These are phyloP conservation scores for Apotomis turbidana DNA, from an alignment of 2,888 invertebrate species.

Conservation along the genomic window DNA sequence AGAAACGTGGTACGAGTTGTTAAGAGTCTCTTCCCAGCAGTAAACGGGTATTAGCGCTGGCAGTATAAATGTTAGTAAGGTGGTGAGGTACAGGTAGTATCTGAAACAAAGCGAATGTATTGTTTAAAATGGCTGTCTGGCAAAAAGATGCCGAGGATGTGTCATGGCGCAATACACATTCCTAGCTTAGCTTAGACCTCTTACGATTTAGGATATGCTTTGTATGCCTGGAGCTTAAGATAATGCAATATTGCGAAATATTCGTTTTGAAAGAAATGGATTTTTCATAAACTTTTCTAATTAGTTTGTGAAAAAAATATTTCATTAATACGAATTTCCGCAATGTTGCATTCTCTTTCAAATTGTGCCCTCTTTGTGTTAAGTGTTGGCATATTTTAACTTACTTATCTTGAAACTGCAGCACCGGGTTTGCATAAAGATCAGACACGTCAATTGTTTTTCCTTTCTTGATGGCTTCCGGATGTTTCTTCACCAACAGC, in stretches of 20 bases:
- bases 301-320: too few relatives aligned
- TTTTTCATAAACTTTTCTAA: too few relatives aligned
- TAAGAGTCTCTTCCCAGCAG: conserved; percentile 10
- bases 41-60: background rate
- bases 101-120: conserved; percentile 10
- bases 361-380: too few relatives aligned
- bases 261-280: too few relatives aligned
- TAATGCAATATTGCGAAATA: too few relatives aligned
- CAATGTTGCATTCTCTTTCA: too few relatives aligned
- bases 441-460: conserved; percentile 87
- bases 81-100: background rate
- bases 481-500: conserved; percentile 87
- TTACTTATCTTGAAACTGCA: conserved; percentile 87
- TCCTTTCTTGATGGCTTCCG: conserved; percentile 87
- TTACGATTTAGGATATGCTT: too few relatives aligned
- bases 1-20: background rate
- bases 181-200: too few relatives aligned
- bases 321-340: too few relatives aligned
- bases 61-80: background rate
- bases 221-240: too few relatives aligned
- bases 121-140: background rate
- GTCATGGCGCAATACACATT: too few relatives aligned
- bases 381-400: background rate
- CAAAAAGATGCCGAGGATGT: too few relatives aligned
- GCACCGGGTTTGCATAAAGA: conserved; percentile 86